Conservation (phyloP, 2,797 vertebrate species). For the Bovichtus diacanthus region DNA sequence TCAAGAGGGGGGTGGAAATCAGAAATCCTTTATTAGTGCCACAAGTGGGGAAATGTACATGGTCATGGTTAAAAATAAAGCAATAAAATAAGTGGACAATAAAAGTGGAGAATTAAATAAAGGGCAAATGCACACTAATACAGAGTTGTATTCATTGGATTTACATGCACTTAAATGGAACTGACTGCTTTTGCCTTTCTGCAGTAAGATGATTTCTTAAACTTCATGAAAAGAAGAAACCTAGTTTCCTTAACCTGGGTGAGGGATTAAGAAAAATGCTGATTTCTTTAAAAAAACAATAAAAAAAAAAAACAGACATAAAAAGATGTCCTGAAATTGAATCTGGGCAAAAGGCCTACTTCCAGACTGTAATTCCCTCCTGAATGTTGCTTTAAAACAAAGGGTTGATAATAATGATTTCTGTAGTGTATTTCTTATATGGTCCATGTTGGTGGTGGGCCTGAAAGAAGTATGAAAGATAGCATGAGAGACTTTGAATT, state of each 20-base stretch:
- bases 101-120: too few relatives aligned
- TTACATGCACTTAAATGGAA: not conserved
- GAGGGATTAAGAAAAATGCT: not conserved
- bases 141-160: not conserved
- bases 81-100: too few relatives aligned
- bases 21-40: too few relatives aligned
- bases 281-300: not conserved
- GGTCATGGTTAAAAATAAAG: too few relatives aligned
- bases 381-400: not conserved
- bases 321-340: not conserved
- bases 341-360: not conserved
- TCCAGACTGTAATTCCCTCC: not conserved
- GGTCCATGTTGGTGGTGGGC: slow-evolving; percentile 13
- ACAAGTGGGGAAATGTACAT: too few relatives aligned
- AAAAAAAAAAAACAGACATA: not conserved
- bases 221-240: not conserved
- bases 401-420: not conserved
- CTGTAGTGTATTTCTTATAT: not conserved
- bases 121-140: too few relatives aligned
- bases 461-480: slow-evolving; percentile 58
- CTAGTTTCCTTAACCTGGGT: slow-evolving; percentile 1
- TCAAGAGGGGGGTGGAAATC: not conserved
- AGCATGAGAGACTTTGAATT: slow-evolving; percentile 55
- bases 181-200: not conserved
- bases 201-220: slow-evolving; percentile 3